Conservation (phyloP, 2,797 vertebrate species). For the Aselliscus stoliczkanus region DNA sequence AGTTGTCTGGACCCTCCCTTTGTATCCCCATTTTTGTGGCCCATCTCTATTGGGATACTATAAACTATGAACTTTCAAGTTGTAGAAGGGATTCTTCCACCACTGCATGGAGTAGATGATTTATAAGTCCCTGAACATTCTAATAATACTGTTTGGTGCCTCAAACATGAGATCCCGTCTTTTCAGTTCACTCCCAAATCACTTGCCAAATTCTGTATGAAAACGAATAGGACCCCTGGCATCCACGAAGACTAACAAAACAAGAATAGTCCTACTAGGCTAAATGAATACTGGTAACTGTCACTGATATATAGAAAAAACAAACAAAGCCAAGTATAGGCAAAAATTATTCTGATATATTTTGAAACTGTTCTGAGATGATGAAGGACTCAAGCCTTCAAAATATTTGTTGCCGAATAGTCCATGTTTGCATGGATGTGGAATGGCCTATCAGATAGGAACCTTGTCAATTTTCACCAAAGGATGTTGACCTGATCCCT, state of each 20-base stretch:
- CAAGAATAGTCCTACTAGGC: not conserved
- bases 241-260: not conserved
- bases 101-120: not conserved
- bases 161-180: not conserved
- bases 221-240: not conserved
- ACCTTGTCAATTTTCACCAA: not conserved
- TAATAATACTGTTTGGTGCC: not conserved
- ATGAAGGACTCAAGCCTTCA: not conserved
- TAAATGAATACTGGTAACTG: not conserved
- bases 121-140: not conserved
- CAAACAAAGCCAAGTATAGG: not conserved
- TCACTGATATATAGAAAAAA: not conserved
- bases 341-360: not conserved
- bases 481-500: not conserved
- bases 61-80: not conserved
- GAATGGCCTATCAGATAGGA: not conserved
- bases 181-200: not conserved
- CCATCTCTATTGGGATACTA: not conserved
- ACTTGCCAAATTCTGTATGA: not conserved
- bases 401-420: not conserved
- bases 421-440: not conserved
- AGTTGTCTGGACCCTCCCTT: not conserved
- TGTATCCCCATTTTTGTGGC: not conserved
- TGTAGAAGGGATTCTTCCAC: not conserved
- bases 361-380: not conserved